Conservation (phyloP, 2,113 vertebrate genomes). For the Speoplatyrhinus poulsoni region DNA sequence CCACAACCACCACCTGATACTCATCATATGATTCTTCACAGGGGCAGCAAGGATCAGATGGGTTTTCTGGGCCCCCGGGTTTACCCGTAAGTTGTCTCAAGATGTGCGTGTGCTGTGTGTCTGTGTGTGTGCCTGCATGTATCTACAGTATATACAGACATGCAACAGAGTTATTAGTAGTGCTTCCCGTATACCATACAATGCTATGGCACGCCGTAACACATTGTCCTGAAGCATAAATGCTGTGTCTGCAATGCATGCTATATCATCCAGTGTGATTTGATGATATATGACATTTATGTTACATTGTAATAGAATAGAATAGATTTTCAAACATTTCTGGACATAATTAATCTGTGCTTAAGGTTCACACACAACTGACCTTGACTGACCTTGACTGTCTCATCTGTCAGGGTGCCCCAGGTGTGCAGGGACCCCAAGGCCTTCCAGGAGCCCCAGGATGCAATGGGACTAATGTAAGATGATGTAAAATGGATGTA, state of each 20-base stretch:
- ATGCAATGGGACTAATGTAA: constrained; percentile 67
- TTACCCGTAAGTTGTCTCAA: constrained; percentile 53
- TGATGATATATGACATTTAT: too few relatives aligned
- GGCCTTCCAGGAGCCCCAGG: constrained; percentile 52
- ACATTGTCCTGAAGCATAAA: too few relatives aligned
- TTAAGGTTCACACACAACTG: background rate
- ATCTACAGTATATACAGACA: background rate
- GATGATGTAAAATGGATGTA: constrained; percentile 1
- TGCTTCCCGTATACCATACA: background rate
- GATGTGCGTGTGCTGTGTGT: background rate
- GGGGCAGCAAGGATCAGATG: constrained; percentile 60
- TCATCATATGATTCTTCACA: constrained; percentile 22
- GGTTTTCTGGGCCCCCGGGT: constrained; percentile 59
- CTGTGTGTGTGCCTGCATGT: background rate
- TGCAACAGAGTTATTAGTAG: background rate
- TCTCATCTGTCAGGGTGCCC: constrained; percentile 50
- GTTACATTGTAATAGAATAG: too few relatives aligned
- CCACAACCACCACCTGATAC: background rate
- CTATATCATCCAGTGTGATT: too few relatives aligned
- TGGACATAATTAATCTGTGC: background rate
- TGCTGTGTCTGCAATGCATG: too few relatives aligned
- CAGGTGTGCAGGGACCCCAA: constrained; percentile 57
- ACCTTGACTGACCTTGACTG: background rate
- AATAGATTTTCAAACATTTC: too few relatives aligned
- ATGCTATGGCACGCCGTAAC: too few relatives aligned